phyloP scores from a whole-genome alignment of 2,888 invertebrate genomes.

The Thereva unica region DNA sequence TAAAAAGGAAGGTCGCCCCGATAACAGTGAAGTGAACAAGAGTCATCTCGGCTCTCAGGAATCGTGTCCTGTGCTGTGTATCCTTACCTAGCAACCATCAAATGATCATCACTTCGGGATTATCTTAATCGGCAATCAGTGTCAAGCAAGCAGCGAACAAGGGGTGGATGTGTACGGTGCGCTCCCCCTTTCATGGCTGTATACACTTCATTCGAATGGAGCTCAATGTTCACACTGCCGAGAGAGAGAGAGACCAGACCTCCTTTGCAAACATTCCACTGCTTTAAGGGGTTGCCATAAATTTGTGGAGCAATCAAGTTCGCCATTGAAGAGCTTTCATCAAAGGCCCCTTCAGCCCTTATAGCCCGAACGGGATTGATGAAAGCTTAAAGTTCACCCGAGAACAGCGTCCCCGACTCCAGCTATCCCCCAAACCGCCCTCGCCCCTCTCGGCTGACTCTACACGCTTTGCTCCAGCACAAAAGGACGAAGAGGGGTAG shows the following conservation, averaged over 20 bases:
- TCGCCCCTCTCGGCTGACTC: background rate
- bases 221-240: too few relatives aligned
- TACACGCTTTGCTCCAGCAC: conserved; percentile 14
- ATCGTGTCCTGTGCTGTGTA: conserved; percentile 34
- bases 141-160: conserved; percentile 38
- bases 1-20: too few relatives aligned
- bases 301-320: conserved; percentile 27
- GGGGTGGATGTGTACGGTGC: background rate
- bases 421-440: too few relatives aligned
- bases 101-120: conserved; percentile 46
- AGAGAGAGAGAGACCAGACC: too few relatives aligned
- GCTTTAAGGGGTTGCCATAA: conserved; percentile 14
- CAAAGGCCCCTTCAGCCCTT: conserved; percentile 21
- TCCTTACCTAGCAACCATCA: conserved; percentile 43
- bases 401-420: too few relatives aligned
- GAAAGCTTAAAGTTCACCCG: conserved; percentile 5
- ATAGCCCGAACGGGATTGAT: conserved; percentile 5
- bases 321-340: conserved; percentile 30
- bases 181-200: too few relatives aligned
- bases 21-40: too few relatives aligned
- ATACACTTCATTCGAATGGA: too few relatives aligned
- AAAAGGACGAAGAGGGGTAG: background rate
- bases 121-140: conserved; percentile 45
- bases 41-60: background rate
- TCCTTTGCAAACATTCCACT: background rate